Evolutionary conservation across 2,888 invertebrate species (phyloP).

Genomic region (Cremastobaeus sp.): DNA sequence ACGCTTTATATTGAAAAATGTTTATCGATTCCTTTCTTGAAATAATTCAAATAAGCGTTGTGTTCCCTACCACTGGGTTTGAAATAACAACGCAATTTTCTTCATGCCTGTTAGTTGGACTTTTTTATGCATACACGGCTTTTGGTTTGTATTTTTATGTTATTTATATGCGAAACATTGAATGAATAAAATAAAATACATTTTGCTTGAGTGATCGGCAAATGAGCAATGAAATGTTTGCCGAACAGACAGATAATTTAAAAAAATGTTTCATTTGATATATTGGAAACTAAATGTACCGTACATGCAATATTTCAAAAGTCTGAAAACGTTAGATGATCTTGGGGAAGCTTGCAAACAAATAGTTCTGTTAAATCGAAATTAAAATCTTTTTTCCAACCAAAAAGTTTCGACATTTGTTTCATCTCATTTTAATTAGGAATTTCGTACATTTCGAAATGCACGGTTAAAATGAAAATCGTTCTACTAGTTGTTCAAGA

Average conservation of each 20-base stretch:
- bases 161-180: background rate
- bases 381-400: no score
- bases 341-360: no score
- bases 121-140: background rate
- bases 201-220: no score
- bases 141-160: background rate
- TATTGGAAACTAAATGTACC: background rate
- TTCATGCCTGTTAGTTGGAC: background rate
- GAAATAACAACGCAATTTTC: slow-evolving; percentile 3
- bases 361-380: no score
- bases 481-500: no score
- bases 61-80: background rate
- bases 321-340: no score
- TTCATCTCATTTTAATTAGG: no score
- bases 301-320: no score
- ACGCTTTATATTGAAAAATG: slow-evolving; percentile 6
- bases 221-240: slow-evolving; percentile 4
- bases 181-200: slow-evolving; percentile 2
- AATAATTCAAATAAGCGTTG: slow-evolving; percentile 6
- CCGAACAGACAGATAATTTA: background rate
- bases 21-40: slow-evolving; percentile 5
- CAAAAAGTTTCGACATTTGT: no score
- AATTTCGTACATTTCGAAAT: no score
- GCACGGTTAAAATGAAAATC: no score
- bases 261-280: no score